Base-by-base conservation (phyloP, 2,888 invertebrate genomes). In the Watsonalla binaria region DNA sequence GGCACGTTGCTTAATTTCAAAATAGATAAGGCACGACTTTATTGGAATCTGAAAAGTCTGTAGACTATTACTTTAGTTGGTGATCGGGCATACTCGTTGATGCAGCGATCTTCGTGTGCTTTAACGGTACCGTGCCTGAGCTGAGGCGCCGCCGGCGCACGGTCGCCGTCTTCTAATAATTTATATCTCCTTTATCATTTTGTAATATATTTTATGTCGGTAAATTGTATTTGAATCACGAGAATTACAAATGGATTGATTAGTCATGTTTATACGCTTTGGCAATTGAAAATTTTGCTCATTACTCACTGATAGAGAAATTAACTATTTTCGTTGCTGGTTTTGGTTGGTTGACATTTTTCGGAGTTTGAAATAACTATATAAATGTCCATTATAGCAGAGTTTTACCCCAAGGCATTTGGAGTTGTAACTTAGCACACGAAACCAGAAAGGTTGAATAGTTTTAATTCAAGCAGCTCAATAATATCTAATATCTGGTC, bases 41-140 rank as follows among this genome's bases (percentile, higher is more conserved):
- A 9, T 9, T 5, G 37, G 37, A 8, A 37, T 37, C 37, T 37
- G 37, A 9, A 37, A 6, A 6, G 37, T 37, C 37, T 37, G 37
- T 37, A 37, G 37, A 6, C 11, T 8, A 11, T 42, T 11, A 11
- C 11, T 37, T 42, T 11, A 11, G 42, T 42, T 11, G 8, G 11
- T 11, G 42, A 11, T 11, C 42, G 42, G 11, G 42, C 11, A 42
- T 5, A 11, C 42, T 11, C 42, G 11, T 42, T 11, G 42, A 8
- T 11, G 42, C 11, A 42, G 11, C 42, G 42, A 42, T 42, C 42
- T 42, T 2, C 42, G 8, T 8, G 7, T 8, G 9, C 42, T 42
- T 11, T 42, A 42, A 42, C 80, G 80, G 82, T 70, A 75, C 63
- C 59, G 60, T 61, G 69, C 62, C 63, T 63, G 63, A 62, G 63